These are phyloP conservation scores for Trachelipus rathkii DNA, from an alignment of 1,140 invertebrate genomes.

Conservation along the genomic window DNA sequence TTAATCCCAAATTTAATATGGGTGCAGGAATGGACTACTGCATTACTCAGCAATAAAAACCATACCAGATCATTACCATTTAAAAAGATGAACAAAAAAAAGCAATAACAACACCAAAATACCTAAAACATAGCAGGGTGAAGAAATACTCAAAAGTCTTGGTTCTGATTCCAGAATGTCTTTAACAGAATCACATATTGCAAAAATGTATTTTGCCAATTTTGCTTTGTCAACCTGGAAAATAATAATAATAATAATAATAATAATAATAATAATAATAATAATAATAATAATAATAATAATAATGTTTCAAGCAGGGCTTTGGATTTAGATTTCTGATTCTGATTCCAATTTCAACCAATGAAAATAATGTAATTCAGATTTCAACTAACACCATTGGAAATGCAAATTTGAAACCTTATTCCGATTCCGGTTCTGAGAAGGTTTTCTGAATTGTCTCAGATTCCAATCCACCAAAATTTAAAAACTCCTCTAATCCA, in stretches of 20 bases:
- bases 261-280: constrained; percentile 34
- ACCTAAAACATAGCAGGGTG: constrained; percentile 59
- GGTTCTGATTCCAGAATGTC: constrained; percentile 51
- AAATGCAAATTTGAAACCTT: too few relatives aligned
- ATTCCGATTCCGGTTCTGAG: too few relatives aligned
- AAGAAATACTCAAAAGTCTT: constrained; percentile 53
- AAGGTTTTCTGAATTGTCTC: too few relatives aligned
- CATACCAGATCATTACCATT: neutral
- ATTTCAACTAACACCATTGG: too few relatives aligned
- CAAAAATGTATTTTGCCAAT: constrained; percentile 52
- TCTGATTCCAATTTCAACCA: too few relatives aligned
- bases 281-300: constrained; percentile 30
- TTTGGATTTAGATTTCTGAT: too few relatives aligned
- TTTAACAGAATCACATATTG: constrained; percentile 46
- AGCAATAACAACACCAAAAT: constrained; percentile 24
- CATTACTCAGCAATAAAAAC: too few relatives aligned
- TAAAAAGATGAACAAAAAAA: constrained; percentile 10
- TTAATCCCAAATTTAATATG: too few relatives aligned
- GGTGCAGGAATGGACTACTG: too few relatives aligned
- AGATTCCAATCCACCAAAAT: too few relatives aligned
- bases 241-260: constrained; percentile 31
- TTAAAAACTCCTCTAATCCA: too few relatives aligned
- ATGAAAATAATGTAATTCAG: too few relatives aligned
- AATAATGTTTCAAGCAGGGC: neutral
- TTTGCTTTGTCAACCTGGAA: constrained; percentile 50